A percentile compares a stretch with the other conserved stretches of the same genome.
These are phyloP conservation scores for Ibycter americanus DNA, from an alignment of 2,797 vertebrate species.

Conservation along the genomic window DNA sequence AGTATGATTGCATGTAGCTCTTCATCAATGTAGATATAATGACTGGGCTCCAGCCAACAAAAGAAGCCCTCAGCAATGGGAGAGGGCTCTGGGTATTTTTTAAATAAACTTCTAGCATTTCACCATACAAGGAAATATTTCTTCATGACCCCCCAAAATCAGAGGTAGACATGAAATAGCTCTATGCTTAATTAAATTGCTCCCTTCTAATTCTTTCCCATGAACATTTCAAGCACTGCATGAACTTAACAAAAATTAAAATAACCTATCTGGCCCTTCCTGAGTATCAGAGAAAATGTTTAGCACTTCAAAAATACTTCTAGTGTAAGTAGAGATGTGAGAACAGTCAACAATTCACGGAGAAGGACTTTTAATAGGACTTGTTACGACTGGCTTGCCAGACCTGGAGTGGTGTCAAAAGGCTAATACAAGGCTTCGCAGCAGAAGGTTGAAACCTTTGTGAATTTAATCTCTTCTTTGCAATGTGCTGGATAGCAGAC, in stretches of 20 bases:
- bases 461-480: neutral
- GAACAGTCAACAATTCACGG: neutral
- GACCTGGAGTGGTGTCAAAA: slow-evolving; percentile 3
- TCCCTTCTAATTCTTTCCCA: neutral
- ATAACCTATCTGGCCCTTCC: neutral
- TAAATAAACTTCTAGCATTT: neutral
- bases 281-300: neutral
- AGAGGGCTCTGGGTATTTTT: neutral
- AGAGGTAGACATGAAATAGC: neutral
- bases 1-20: neutral
- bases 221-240: neutral
- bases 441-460: neutral
- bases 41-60: neutral
- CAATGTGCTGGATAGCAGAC: slow-evolving; percentile 13
- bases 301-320: neutral
- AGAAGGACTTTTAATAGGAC: slow-evolving; percentile 39
- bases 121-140: neutral
- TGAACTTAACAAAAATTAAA: neutral
- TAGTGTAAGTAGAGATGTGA: neutral
- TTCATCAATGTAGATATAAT: neutral
- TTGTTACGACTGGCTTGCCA: slow-evolving; percentile 9
- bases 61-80: neutral
- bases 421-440: neutral
- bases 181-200: neutral
- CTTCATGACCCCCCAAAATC: neutral